Base-by-base conservation (phyloP, 2,888 invertebrate species). In the Drosophila paucipuncta region DNA sequence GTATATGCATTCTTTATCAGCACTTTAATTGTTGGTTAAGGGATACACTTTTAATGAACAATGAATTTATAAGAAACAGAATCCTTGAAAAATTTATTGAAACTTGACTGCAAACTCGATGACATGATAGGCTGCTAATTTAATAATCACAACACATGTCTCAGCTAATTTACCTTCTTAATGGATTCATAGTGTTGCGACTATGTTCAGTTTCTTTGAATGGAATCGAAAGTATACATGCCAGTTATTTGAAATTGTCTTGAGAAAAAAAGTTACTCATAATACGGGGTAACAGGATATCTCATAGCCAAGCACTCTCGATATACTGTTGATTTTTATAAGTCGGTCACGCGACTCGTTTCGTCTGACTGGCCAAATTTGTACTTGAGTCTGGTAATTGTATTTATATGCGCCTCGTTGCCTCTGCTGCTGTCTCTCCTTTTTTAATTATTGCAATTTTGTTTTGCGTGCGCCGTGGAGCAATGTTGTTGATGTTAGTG, bases 381-480 rank as follows among this genome's bases (percentile, higher is more conserved):
- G 57, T 39, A 30, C 68, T 52, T 53, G 31, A 62, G 61, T 55
- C 62, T 66, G 60, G 39, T 37, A 49, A 60, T 66, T 71, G 66
- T 63, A 66, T 68, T 68, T 78, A 31, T 53, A 39, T 57, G 49
- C 62, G 47, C n/a, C 33, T 62, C 35, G 47, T 52, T 50, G 47
- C 22, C 28, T 49, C 41, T 28, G 39, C 16, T 52, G 28, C 35
- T 25, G 18, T 52, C 28, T 18, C 52, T 63, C 25, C n/a, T 28
- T 72, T 76, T 89, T 89, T 82, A 85, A 85, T 86, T 89, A 86
- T 76, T 77, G 63, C 70, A 75, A 59, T 76, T 77, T 72, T 65
- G 65, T 54, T 53, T 62, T 73, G 67, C 73, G 80, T 82, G 83
- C 68, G 25, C 64, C 64, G 41, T 49, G 54, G 47, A 73, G 52